Evolutionary conservation across 2,888 invertebrate species (phyloP).

Genomic region (Platypus cylindrus): DNA sequence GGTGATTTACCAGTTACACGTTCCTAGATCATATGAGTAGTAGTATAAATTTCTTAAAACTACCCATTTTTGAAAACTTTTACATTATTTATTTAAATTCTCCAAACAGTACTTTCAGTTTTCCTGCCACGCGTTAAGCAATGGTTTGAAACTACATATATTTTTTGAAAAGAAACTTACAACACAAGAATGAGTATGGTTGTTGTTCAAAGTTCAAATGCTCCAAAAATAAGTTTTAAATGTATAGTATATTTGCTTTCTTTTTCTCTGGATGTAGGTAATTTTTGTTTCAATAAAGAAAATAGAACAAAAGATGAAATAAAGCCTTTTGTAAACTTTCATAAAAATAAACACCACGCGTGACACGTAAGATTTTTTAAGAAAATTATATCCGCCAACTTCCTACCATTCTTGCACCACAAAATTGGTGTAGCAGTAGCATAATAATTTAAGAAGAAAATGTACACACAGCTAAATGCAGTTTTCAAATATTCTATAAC

Average conservation of each 20-base stretch:
- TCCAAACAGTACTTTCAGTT: conserved; percentile 4
- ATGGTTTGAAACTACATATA: conserved; percentile 2
- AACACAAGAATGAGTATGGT: conserved; percentile 2
- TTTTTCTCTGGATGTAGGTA: neutral
- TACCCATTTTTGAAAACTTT: no score
- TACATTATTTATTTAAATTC: conserved; percentile 7
- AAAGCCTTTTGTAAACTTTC: conserved; percentile 5
- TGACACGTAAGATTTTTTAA: conserved; percentile 7
- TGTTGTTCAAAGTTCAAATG: conserved; percentile 9
- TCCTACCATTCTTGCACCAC: conserved; percentile 1
- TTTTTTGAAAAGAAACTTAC: conserved; percentile 3
- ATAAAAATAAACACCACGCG: conserved; percentile 7
- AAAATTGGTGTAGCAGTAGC: neutral
- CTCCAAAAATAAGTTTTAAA: conserved; percentile 2
- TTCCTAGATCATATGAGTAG: no score
- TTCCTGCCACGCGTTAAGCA: conserved; percentile 6
- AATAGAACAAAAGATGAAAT: conserved; percentile 7
- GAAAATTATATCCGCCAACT: conserved; percentile 3
- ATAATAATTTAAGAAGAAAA: neutral
- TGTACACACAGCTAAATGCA: neutral
- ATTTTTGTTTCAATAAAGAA: conserved; percentile 1
- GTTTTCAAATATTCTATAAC: no score
- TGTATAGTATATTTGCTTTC: conserved; percentile 2
- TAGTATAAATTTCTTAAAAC: no score
- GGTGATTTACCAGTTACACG: no score